Evolutionary conservation across 2,113 vertebrate genomes (phyloP).

Genomic region (Camelus dromedarius): DNA sequence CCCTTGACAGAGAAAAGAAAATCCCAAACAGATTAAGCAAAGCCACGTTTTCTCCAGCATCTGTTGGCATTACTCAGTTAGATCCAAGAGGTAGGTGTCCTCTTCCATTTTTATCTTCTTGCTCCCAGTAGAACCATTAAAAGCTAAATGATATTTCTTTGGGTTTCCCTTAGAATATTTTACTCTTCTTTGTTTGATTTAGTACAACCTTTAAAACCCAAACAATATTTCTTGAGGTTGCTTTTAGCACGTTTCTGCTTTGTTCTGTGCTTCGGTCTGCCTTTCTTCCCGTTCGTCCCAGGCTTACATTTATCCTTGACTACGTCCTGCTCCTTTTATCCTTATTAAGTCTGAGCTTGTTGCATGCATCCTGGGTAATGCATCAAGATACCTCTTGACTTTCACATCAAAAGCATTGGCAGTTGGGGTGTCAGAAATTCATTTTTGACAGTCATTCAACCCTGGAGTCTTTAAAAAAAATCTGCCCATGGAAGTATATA

Average conservation of each 20-base stretch:
- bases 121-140: not conserved
- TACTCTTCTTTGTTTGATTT: not conserved
- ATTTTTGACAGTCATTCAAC: not conserved
- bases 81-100: not conserved
- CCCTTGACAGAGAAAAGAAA: not conserved
- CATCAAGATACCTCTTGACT: not conserved
- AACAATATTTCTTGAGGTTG: not conserved
- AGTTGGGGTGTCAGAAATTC: not conserved
- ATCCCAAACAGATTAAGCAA: not conserved
- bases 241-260: not conserved
- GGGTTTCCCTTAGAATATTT: not conserved
- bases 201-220: not conserved
- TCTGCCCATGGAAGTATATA: not conserved
- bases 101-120: not conserved
- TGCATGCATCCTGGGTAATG: not conserved
- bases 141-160: not conserved
- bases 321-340: not conserved
- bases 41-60: not conserved
- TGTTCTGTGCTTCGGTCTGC: not conserved
- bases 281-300: not conserved
- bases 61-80: not conserved
- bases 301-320: not conserved
- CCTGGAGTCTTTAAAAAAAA: not conserved
- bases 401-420: not conserved
- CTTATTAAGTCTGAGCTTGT: not conserved